Evolutionary conservation across 2,797 vertebrate genomes (phyloP), one percentile per base, ranked within the genome.

Genomic region (Balearica regulorum): DNA sequence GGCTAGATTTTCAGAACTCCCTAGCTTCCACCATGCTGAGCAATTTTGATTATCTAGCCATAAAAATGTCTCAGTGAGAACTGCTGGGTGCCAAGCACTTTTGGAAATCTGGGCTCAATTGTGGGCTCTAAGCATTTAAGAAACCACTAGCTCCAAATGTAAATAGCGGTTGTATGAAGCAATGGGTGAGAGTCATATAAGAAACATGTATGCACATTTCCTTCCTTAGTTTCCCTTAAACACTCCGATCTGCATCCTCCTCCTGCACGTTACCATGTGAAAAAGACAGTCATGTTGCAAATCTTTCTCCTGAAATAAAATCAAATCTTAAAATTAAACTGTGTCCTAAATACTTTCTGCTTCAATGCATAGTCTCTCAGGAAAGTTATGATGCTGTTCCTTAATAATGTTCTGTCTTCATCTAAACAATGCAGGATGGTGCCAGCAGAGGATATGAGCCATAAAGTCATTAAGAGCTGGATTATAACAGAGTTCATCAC

Each of bases 71-170:
- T 96, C 94, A 65, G 86, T 71, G 81, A 96, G 90, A 96, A 94
- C 88, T 92, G 96, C 95, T 97, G 96, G 96, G 96, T 96, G 90
- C 96, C 94, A 92, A 97, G 96, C 96, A 97, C 96, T 92, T 96
- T 93, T 96, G 81, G 86, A 95, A 96, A 96, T 96, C 96, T 96
- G 96, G 96, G 96, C 95, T 96, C 96, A 96, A 96, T 95, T 97
- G 90, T 96, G 94, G 83, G 70, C 88, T 96, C 93, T 35, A 55
- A 96, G 91, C 71, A 69, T 92, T 96, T 96, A 88, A 90, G 86
- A 95, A 96, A 95, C 91, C 85, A 87, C 93, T 57, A 73, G 66
- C 53, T 95, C 53, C 71, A 87, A 94, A 93, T 13, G 71, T 79
- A 93, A 96, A 92, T 41, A 96, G 83, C 2, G 13, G 83, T 83